These are phyloP conservation scores for Cassiopea andromeda DNA, from an alignment of 30 jellyfish, hydroid and myxozoan genomes.

Conservation along the genomic window DNA sequence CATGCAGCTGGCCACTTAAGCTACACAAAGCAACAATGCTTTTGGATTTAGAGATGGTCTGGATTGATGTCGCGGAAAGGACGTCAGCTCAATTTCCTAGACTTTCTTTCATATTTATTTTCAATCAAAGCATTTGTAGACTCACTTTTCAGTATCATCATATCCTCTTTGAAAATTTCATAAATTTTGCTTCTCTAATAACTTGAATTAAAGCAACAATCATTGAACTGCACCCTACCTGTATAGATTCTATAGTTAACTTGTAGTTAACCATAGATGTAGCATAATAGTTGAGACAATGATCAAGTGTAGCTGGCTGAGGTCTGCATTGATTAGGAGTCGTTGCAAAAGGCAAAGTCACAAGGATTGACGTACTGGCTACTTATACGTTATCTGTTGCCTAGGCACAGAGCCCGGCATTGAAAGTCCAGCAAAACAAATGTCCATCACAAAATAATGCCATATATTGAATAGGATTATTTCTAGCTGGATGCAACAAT, in stretches of 20 bases:
- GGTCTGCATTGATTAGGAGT: no score
- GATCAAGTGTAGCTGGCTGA: no score
- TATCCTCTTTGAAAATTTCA: background rate
- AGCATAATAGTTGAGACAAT: no score
- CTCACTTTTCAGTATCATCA: background rate
- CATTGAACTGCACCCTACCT: no score
- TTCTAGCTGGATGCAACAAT: background rate
- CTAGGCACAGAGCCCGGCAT: background rate
- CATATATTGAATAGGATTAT: background rate
- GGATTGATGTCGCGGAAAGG: background rate
- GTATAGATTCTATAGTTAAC: no score
- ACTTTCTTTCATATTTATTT: no score
- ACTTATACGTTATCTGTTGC: background rate
- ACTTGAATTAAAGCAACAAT: no score
- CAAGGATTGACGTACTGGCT: background rate
- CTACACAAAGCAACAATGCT: background rate
- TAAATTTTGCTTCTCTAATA: no score
- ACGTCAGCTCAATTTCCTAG: background rate
- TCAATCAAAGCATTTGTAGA: no score
- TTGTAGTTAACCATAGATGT: no score
- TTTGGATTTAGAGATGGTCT: background rate
- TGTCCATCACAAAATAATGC: background rate
- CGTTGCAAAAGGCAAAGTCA: no score
- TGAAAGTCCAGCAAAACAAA: constrained; percentile 2
- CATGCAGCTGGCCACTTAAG: background rate